Evolutionary conservation across 2,888 invertebrate genomes (phyloP), one percentile per base, ranked within the genome.

Genomic region (Rhynchonema sp.): DNA sequence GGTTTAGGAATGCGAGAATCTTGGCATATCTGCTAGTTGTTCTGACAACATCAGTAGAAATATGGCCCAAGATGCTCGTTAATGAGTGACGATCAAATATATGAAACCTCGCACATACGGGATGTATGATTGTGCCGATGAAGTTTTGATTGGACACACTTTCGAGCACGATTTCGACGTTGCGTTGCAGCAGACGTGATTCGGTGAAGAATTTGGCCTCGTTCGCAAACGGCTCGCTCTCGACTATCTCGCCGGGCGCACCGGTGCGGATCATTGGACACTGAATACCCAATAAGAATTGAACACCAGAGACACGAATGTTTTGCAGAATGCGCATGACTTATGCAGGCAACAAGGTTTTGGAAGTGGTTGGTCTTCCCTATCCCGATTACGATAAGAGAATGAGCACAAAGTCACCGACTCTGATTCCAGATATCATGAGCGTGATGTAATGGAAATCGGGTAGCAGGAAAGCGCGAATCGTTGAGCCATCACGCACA

Each of bases 161-260:
- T 71, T 96, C 92, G 54, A 98, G 78, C 46, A 89, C 81, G 49
- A 78, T 83, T 73, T 90, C 84, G 0, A 92, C 82, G 72, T 92
- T 86, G 68, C 87, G 81, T 70, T 99, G 94, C 49, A 98, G 79
- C 6, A 99, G 79, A 56, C 87, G 82, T 1, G 84, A 82, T 74
- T 99, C 98, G 1, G 90, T 86, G 75, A 88, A 96, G 76, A 82
- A 94, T 62, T 85, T 84, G 0, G 96, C 94, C 76, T 98, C 92
- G 67, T 90, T 87, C 1, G 86, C 85, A 72, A 80, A 86, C 27
- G 76, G 74, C 65, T 81, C 81, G 2, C 73, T 65, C 9, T 70
- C 67, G 57, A 72, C 70, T 28, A 82, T 80, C 59, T 65, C 66
- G 25, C 38, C 55, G 38, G 27, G 20, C 2, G 22, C 30, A 23